A percentile compares a stretch with the other conserved stretches of the same genome.
Evolutionary conservation across 53 echinoderm and acorn worm genomes (phyloP).

Genomic region (Paracentrotus lividus): DNA sequence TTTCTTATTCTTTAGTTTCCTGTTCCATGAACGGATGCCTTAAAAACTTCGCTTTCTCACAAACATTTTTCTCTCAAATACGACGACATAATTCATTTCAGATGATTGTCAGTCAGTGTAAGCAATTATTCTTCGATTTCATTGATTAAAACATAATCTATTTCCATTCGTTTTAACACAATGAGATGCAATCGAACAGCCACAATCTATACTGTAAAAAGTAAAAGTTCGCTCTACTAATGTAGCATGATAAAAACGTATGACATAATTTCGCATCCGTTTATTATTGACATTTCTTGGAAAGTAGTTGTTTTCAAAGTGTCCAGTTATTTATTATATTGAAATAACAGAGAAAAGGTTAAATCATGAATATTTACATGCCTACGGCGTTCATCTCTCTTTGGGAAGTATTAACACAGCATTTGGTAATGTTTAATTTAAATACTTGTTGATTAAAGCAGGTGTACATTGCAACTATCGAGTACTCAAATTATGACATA

Average conservation of each 20-base stretch:
- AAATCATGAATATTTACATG: not conserved
- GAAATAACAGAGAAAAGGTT: not conserved
- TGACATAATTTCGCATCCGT: not conserved
- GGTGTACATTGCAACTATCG: not conserved
- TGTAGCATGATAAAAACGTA: not conserved
- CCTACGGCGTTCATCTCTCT: no score
- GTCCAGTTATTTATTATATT: not conserved
- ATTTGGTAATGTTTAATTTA: no score
- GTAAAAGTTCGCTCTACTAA: no score
- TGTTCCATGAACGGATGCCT: no score
- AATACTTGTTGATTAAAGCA: not conserved
- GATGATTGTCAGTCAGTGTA: not conserved
- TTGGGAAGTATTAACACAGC: no score
- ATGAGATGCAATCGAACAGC: constrained; percentile 10
- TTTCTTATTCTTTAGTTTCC: no score
- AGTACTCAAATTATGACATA: not conserved
- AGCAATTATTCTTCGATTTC: constrained; percentile 52
- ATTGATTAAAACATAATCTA: constrained; percentile 36
- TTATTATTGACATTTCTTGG: not conserved
- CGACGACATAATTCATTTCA: not conserved
- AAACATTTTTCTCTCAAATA: not conserved
- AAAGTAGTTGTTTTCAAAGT: not conserved
- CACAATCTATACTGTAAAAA: not conserved
- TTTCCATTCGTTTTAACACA: constrained; percentile 34
- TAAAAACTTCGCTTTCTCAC: not conserved